phyloP scores from a whole-genome alignment of 2,797 vertebrate species.

The Microctenopoma steveboyesi region DNA sequence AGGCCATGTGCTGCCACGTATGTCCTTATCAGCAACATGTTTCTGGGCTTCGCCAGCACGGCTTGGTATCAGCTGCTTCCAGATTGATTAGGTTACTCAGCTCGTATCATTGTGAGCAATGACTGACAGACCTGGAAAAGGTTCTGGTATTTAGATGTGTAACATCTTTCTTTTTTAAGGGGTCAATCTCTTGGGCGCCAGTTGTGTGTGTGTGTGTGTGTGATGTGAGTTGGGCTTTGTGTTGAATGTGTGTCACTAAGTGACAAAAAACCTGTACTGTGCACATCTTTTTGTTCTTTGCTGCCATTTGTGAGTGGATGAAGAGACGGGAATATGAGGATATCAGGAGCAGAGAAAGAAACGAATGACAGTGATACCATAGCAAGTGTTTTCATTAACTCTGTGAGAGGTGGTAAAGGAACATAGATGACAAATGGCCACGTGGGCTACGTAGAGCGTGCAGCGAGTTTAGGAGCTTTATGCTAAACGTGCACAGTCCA shows the following conservation, averaged over 20 bases:
- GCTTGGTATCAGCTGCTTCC: conserved; percentile 65
- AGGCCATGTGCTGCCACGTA: conserved; percentile 54
- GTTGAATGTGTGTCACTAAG: conserved; percentile 43
- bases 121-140: conserved; percentile 76
- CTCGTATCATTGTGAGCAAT: conserved; percentile 42
- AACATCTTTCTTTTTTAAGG: conserved; percentile 61
- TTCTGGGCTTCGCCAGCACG: conserved; percentile 56
- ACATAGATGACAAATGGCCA: background rate
- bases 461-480: background rate
- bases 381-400: conserved; percentile 36
- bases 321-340: conserved; percentile 31
- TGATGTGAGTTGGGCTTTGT: conserved; percentile 22
- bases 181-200: conserved; percentile 61
- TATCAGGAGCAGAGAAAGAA: conserved; percentile 3
- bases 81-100: conserved; percentile 54
- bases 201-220: conserved; percentile 32
- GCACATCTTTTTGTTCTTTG: conserved; percentile 25
- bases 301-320: conserved; percentile 31
- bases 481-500: background rate
- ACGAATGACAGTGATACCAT: conserved; percentile 8
- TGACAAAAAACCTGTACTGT: conserved; percentile 17
- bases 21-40: conserved; percentile 74
- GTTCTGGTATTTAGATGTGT: conserved; percentile 78
- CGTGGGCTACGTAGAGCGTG: conserved; percentile 1
- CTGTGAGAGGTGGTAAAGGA: conserved; percentile 9